phyloP scores from a whole-genome alignment of 2,888 invertebrate species.

The Epistrophella euchroma region DNA sequence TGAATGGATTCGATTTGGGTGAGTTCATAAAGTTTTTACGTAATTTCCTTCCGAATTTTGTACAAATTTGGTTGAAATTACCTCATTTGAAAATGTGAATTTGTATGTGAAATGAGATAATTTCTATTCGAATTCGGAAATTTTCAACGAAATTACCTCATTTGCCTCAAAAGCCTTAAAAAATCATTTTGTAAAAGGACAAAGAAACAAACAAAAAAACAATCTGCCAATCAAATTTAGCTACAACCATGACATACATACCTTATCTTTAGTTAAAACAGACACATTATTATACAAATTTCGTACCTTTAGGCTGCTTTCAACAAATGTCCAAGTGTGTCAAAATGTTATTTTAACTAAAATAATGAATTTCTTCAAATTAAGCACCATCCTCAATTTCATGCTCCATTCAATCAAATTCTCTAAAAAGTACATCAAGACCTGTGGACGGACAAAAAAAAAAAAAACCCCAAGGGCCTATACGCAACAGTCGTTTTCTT shows the following conservation, averaged over 20 bases:
- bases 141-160: too few species aligned
- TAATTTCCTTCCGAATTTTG: too few species aligned
- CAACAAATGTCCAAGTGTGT: slow-evolving; percentile 39
- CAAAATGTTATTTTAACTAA: slow-evolving; percentile 51
- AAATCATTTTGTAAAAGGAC: background rate
- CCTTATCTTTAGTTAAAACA: background rate
- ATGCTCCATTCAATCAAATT: slow-evolving; percentile 48
- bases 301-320: background rate
- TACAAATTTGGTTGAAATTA: too few species aligned
- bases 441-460: background rate
- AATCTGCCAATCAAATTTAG: background rate
- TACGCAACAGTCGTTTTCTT: slow-evolving; percentile 8
- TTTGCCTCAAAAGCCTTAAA: background rate
- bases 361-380: slow-evolving; percentile 42
- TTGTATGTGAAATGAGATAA: too few species aligned
- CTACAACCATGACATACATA: background rate
- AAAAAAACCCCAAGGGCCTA: slow-evolving; percentile 21
- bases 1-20: too few species aligned
- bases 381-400: slow-evolving; percentile 49
- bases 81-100: too few species aligned
- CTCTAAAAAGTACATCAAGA: slow-evolving; percentile 26
- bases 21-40: too few species aligned
- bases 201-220: background rate
- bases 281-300: background rate
- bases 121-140: too few species aligned